Percentiles rank a stretch among this genome's conserved stretches.
These are phyloP conservation scores for Aphelenchoides fujianensis DNA, from an alignment of 1,140 invertebrate genomes.

Conservation along the genomic window DNA sequence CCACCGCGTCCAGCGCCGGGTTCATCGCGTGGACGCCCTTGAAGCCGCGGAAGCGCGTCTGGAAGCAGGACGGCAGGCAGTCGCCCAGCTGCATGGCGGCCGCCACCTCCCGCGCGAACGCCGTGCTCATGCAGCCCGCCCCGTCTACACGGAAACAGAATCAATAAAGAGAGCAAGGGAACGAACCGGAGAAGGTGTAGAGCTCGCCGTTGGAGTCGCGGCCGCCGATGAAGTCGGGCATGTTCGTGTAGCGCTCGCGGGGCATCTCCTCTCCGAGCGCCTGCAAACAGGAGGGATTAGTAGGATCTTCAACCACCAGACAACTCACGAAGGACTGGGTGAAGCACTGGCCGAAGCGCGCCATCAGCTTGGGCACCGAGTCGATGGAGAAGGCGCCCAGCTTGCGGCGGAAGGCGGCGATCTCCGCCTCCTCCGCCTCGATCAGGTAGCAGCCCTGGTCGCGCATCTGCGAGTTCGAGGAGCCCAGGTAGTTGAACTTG, in stretches of 20 bases:
- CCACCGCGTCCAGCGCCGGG: constrained; percentile 30
- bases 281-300: too few relatives aligned
- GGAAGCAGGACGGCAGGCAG: constrained; percentile 42
- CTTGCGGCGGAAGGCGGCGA: constrained; percentile 24
- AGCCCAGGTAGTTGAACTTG: constrained; percentile 50
- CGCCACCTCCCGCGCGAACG: constrained; percentile 37
- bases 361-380: constrained; percentile 51
- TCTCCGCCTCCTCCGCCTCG: constrained; percentile 31
- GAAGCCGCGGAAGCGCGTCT: constrained; percentile 46
- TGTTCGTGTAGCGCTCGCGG: constrained; percentile 25
- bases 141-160: constrained; percentile 25
- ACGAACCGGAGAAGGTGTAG: constrained; percentile 43
- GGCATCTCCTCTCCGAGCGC: constrained; percentile 23
- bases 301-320: background rate
- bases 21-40: constrained; percentile 46
- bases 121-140: constrained; percentile 38
- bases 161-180: background rate
- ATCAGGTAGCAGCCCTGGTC: constrained; percentile 53
- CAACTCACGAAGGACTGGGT: constrained; percentile 43
- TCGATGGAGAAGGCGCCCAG: constrained; percentile 43
- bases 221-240: constrained; percentile 36
- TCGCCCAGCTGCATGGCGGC: constrained; percentile 30
- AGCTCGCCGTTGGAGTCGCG: constrained; percentile 34
- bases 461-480: constrained; percentile 50
- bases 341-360: constrained; percentile 48